phyloP scores from a whole-genome alignment of 2,797 vertebrate species.

The Neomorphus geoffroyi region DNA sequence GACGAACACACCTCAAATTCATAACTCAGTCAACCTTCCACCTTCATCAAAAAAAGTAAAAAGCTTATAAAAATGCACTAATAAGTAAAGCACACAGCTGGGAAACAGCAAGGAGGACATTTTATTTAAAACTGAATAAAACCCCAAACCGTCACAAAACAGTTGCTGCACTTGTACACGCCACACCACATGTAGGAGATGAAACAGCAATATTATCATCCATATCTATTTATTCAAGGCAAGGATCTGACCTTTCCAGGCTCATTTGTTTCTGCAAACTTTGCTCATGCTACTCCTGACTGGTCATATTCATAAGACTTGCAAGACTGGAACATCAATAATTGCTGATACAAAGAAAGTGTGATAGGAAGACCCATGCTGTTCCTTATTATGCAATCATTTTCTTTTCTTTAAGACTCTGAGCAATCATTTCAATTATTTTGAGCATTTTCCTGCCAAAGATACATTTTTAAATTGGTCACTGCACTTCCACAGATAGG shows the following conservation, averaged over 20 bases:
- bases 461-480: neutral
- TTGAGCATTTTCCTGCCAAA: neutral
- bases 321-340: slow-evolving; percentile 39
- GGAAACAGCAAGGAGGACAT: neutral
- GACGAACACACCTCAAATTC: neutral
- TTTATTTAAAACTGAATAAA: neutral
- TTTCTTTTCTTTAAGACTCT: neutral
- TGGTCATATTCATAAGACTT: neutral
- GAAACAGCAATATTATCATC: neutral
- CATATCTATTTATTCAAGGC: slow-evolving; percentile 52
- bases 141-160: accelerated
- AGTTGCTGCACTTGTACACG: neutral
- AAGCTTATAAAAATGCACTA: neutral
- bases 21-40: neutral
- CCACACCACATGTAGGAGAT: slow-evolving; percentile 2
- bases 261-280: slow-evolving; percentile 45
- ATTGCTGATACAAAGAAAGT: slow-evolving; percentile 1
- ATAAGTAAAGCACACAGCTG: neutral
- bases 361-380: neutral
- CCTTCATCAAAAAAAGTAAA: neutral
- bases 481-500: neutral
- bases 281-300: slow-evolving; percentile 23
- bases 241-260: slow-evolving; percentile 50
- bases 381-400: neutral
- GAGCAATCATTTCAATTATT: slow-evolving; percentile 14